Base-by-base conservation (phyloP, 2,797 vertebrate genomes). In the Rhynchonycteris naso region DNA sequence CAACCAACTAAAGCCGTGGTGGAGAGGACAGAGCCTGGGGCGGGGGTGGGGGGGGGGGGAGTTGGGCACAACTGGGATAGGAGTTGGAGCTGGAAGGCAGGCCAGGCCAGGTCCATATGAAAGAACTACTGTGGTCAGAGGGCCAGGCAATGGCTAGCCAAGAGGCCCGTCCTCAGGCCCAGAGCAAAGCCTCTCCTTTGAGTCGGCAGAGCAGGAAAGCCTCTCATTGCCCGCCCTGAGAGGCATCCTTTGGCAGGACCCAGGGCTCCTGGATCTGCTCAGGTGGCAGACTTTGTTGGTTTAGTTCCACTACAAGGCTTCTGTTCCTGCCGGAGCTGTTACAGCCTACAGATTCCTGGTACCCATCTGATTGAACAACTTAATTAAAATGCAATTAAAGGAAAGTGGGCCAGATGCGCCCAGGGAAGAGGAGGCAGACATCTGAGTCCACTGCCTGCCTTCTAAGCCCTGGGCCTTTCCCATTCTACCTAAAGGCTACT, bases 241-340 rank as follows among this genome's bases (percentile, higher is more conserved):
- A 54, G 68, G 87, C 0, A 22, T 52, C 68, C n/a, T 56, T 71
- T 4, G 33, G 68, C 75, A 80, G 75, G 28, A 13, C 16, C 81
- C 1, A 0, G 22, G 58, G 54, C 72, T 90, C 76, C 83, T 79
- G 89, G 71, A 88, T 76, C 78, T 68, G 88, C 61, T 90, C 81
- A 82, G 47, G 71, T 89, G 92, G 88, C 81, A 76, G 91, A 81
- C 90, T 89, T 93, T 97, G 96, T 97, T 97, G 95, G 66, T 97
- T 97, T 97, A 97, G 95, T 97, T 96, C 76, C 66, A 38, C 97
- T 97, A 97, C 96, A 97, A 94, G 83, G 88, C 93, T 94, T 95
- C 93, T 87, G 93, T 69, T 92, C 83, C 88, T 95, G 95, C 79
- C 88, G 38, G 4, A 43, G 81, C 88, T 92, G 95, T 96, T 95